Conservation (phyloP, 2,888 invertebrate species). For the Leucophenga maculata region DNA sequence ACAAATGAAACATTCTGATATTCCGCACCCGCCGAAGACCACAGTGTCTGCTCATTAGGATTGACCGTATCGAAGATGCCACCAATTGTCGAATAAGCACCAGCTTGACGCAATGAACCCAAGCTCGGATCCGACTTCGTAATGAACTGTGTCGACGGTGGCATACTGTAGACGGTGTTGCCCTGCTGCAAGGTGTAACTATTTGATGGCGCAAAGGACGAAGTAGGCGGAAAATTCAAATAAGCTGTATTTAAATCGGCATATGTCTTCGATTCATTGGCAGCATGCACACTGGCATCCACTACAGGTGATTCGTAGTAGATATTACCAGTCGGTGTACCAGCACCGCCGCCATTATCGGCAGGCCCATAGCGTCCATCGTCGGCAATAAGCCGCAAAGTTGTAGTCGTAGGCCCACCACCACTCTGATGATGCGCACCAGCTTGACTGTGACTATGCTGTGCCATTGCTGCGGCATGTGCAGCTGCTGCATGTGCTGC, state of each 20-base stretch:
- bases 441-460: constrained; percentile 29
- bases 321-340: constrained; percentile 36
- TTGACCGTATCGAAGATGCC: constrained; percentile 62
- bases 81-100: constrained; percentile 60
- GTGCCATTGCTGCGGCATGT: constrained; percentile 22
- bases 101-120: constrained; percentile 62
- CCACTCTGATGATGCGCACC: constrained; percentile 3
- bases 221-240: constrained; percentile 57
- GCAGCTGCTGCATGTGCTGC: constrained; percentile 16
- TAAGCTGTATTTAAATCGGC: constrained; percentile 69
- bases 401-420: constrained; percentile 14
- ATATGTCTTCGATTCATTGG: constrained; percentile 68
- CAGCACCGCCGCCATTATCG: constrained; percentile 50
- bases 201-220: constrained; percentile 52
- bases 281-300: constrained; percentile 59
- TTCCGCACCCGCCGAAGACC: constrained; percentile 58
- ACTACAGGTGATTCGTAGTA: constrained; percentile 63
- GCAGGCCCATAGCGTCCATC: constrained; percentile 49
- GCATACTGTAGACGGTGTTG: constrained; percentile 65
- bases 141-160: constrained; percentile 61
- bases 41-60: constrained; percentile 58
- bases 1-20: constrained; percentile 63
- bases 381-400: constrained; percentile 44
- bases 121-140: constrained; percentile 69
- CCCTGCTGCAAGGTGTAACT: constrained; percentile 58